Evolutionary conservation across 2,113 vertebrate genomes (phyloP).

Genomic region (Poeciliopsis occidentalis): DNA sequence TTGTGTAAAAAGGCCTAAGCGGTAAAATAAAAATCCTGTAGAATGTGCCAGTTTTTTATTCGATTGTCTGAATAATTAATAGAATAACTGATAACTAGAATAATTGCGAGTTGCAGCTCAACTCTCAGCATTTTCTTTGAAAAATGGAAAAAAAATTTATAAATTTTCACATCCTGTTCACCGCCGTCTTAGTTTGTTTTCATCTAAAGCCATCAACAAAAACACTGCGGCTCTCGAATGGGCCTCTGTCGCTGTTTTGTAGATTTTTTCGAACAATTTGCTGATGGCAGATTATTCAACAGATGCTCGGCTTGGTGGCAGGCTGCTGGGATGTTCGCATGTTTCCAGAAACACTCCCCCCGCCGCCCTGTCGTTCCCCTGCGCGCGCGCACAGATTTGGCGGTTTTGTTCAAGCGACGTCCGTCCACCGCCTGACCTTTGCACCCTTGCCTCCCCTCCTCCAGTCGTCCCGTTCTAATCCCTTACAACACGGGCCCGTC

Average conservation of each 20-base stretch:
- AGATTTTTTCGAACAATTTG: background rate
- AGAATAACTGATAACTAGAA: too few species aligned
- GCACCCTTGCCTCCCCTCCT: conserved; percentile 15
- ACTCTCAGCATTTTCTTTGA: too few species aligned
- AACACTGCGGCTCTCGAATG: background rate
- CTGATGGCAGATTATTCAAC: background rate
- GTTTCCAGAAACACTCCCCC: conserved; percentile 1
- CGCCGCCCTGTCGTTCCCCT: conserved; percentile 11
- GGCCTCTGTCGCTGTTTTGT: background rate
- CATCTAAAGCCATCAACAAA: background rate
- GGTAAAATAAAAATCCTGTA: too few species aligned
- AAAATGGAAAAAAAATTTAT: too few species aligned
- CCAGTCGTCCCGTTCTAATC: conserved; percentile 64
- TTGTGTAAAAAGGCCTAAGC: too few species aligned
- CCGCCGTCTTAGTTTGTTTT: background rate
- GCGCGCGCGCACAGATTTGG: conserved; percentile 6
- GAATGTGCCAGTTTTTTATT: too few species aligned
- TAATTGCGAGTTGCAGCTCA: too few species aligned
- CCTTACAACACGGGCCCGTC: conserved; percentile 71
- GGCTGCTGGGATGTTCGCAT: background rate
- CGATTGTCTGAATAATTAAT: too few species aligned
- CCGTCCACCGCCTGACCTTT: conserved; percentile 55
- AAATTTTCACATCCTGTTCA: too few species aligned
- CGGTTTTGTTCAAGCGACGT: conserved; percentile 20
- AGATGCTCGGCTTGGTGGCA: background rate